Evolutionary conservation across 2,113 vertebrate genomes (phyloP).

Genomic region (Anseranas semipalmata): DNA sequence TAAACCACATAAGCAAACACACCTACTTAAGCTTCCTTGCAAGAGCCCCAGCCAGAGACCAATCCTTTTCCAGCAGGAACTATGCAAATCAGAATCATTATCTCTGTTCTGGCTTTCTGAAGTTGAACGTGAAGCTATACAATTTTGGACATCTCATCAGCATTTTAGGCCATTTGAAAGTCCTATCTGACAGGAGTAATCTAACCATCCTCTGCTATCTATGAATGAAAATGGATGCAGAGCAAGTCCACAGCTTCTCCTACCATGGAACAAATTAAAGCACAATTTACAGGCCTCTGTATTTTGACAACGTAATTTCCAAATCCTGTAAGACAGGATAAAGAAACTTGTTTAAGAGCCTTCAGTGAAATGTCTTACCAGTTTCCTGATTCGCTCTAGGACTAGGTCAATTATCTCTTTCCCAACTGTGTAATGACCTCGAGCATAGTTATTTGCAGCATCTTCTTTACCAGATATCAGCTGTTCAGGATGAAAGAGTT

Average conservation of each 20-base stretch:
- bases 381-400: constrained; percentile 83
- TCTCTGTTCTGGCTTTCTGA: background rate
- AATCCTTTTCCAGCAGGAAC: background rate
- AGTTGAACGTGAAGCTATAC: background rate
- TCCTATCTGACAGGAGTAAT: background rate
- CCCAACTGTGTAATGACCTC: constrained; percentile 87
- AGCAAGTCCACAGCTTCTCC: background rate
- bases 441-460: constrained; percentile 89
- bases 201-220: background rate
- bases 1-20: background rate
- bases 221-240: background rate
- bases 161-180: background rate
- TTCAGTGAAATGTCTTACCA: constrained; percentile 70
- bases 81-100: background rate
- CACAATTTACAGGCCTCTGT: background rate
- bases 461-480: constrained; percentile 91
- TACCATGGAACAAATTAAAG: background rate
- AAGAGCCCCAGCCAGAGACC: background rate
- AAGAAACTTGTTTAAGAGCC: background rate
- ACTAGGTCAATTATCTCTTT: constrained; percentile 86
- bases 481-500: constrained; percentile 88
- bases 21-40: background rate
- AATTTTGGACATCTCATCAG: background rate
- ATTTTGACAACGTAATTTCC: background rate
- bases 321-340: background rate